These are phyloP conservation scores for Pica pica DNA, from an alignment of 2,113 vertebrate species.

Conservation along the genomic window DNA sequence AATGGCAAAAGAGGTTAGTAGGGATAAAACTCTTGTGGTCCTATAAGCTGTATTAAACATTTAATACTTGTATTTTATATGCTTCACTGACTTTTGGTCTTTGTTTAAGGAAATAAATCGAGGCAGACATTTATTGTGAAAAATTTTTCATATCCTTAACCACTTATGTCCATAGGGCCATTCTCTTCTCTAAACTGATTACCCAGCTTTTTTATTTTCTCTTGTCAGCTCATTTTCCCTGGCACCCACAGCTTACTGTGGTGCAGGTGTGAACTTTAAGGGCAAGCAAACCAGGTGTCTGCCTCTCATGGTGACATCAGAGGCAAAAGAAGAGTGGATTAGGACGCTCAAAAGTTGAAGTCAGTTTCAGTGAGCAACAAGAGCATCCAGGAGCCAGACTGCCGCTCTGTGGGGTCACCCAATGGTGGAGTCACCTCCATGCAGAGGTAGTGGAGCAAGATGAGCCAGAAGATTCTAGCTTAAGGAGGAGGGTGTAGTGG, in stretches of 20 bases:
- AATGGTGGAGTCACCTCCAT: not conserved
- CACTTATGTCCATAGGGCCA: rapidly evolving
- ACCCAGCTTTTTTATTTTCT: not conserved
- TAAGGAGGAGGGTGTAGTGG: not conserved
- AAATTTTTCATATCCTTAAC: not conserved
- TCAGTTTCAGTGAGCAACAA: not conserved
- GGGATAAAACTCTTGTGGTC: not conserved
- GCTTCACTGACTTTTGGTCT: not conserved
- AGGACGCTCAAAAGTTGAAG: not conserved
- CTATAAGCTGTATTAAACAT: not conserved
- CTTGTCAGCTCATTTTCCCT: not conserved
- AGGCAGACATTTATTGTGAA: not conserved
- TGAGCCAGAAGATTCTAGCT: not conserved
- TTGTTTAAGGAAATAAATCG: not conserved
- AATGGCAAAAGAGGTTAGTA: not conserved
- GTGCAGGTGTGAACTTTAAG: not conserved
- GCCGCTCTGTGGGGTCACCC: no score
- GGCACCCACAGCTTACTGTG: not conserved
- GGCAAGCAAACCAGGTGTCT: not conserved
- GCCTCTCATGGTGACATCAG: not conserved
- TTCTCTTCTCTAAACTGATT: not conserved
- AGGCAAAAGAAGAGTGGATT: not conserved
- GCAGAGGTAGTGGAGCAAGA: not conserved
- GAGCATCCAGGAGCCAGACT: not conserved
- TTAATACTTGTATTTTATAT: not conserved